phyloP scores from a whole-genome alignment of 1,140 invertebrate species.

The Heliothis virescens region DNA sequence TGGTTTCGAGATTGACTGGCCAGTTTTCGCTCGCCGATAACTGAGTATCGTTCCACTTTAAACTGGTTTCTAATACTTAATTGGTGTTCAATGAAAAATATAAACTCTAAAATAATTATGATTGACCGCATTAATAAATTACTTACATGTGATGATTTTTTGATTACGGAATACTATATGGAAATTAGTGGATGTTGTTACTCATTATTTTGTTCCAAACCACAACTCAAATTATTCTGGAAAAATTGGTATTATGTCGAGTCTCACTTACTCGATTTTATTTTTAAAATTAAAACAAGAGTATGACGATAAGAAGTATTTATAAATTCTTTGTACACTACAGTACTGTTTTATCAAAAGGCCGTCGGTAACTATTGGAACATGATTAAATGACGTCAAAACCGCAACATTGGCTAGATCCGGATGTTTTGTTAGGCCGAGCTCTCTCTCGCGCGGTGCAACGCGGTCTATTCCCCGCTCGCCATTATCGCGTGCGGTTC shows the following conservation, averaged over 20 bases:
- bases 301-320: too few species aligned
- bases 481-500: slow-evolving; percentile 39
- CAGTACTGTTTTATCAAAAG: background rate
- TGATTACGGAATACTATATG: too few species aligned
- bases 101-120: background rate
- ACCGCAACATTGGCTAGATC: slow-evolving; percentile 29
- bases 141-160: too few species aligned
- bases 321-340: too few species aligned
- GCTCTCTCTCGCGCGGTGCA: slow-evolving; percentile 4
- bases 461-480: background rate
- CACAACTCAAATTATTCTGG: too few species aligned
- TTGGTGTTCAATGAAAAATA: slow-evolving; percentile 39
- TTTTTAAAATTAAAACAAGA: too few species aligned
- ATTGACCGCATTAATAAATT: background rate
- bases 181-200: too few species aligned
- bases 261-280: too few species aligned
- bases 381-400: slow-evolving; percentile 24
- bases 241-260: too few species aligned
- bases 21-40: slow-evolving; percentile 35
- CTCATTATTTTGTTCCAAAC: too few species aligned
- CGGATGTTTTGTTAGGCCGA: slow-evolving; percentile 40
- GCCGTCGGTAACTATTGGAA: background rate
- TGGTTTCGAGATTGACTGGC: slow-evolving; percentile 41
- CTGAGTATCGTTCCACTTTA: slow-evolving; percentile 28
- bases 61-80: slow-evolving; percentile 37